These are phyloP conservation scores for Rafetus swinhoei DNA, from an alignment of 2,113 vertebrate species.

Conservation along the genomic window DNA sequence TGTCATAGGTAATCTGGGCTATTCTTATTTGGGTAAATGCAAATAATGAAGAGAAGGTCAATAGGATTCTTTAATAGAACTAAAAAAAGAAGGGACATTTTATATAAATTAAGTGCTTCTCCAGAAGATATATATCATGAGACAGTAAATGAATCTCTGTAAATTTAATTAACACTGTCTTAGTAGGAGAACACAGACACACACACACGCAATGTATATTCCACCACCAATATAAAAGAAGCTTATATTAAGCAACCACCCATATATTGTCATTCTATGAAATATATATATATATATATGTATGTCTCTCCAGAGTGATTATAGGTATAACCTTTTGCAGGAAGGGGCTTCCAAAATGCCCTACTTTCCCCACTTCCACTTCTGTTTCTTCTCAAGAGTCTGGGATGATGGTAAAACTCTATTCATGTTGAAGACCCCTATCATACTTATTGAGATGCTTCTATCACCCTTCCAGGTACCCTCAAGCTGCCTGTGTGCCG, in stretches of 20 bases:
- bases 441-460: neutral
- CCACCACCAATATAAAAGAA: neutral
- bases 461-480: neutral
- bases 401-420: fast-evolving
- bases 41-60: constrained; percentile 36
- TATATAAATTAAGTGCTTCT: constrained; percentile 13
- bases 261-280: neutral
- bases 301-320: neutral
- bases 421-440: neutral
- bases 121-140: neutral
- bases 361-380: neutral
- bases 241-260: neutral
- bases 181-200: neutral
- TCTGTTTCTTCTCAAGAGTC: neutral
- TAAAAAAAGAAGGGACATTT: neutral
- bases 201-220: neutral
- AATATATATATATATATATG: neutral
- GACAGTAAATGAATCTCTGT: neutral
- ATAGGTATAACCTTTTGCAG: no score
- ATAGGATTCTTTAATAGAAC: neutral
- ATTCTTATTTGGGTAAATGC: neutral
- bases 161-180: constrained; percentile 42
- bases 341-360: neutral
- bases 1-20: neutral
- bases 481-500: neutral